These are phyloP conservation scores for Myotis planiceps DNA, from an alignment of 2,797 vertebrate species.

Conservation along the genomic window DNA sequence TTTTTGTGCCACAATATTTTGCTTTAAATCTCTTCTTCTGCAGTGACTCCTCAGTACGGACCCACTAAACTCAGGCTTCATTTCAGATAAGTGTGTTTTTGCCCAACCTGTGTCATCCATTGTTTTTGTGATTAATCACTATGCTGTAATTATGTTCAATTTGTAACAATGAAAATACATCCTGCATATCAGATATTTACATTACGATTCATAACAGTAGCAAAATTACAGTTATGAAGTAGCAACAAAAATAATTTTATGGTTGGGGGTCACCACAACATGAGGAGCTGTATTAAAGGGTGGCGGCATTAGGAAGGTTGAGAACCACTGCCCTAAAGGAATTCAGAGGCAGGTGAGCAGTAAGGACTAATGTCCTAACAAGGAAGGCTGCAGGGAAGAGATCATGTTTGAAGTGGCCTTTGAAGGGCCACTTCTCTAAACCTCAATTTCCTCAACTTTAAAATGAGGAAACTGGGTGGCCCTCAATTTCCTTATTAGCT, in stretches of 20 bases:
- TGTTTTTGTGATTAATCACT: no score
- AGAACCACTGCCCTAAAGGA: not conserved
- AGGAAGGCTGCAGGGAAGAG: not conserved
- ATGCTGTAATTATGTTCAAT: no score
- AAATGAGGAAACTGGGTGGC: not conserved
- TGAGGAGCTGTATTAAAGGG: no score
- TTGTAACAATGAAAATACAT: no score
- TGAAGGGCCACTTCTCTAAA: not conserved
- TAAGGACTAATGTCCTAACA: not conserved
- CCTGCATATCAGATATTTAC: no score
- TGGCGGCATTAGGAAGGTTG: accelerated
- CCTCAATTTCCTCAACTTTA: not conserved
- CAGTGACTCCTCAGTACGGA: not conserved
- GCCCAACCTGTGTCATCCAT: not conserved
- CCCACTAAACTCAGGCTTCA: not conserved
- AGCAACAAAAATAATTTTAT: no score
- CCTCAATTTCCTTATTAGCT: not conserved
- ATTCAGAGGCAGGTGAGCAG: not conserved
- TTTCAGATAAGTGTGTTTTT: not conserved
- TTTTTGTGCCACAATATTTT: not conserved
- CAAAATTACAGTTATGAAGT: no score
- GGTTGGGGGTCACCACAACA: no score
- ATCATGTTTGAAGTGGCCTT: not conserved
- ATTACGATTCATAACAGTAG: no score
- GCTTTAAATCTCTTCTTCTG: not conserved